Base-by-base conservation (phyloP, 1,140 invertebrate species). In the Lithobius niger region DNA sequence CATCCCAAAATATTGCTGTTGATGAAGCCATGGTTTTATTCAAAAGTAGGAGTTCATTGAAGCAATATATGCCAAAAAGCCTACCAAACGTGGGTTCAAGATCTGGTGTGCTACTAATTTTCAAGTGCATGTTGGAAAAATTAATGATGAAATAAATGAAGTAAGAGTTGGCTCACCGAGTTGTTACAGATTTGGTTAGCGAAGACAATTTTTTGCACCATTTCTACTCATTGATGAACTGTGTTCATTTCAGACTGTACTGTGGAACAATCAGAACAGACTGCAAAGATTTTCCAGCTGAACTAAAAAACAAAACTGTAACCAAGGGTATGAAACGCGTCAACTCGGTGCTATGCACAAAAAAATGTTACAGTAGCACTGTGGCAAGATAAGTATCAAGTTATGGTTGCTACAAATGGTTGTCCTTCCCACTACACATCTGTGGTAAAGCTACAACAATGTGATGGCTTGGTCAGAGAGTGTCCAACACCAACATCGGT, bases 21-120 rank as follows among this genome's bases (percentile, higher is more conserved):
- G 66, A 68, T 61, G 63, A 67, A 61, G 61, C 50, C 44, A 65
- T 67, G 62, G 54, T 67, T 10, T n/a, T 10, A 40, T 66, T 65
- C 61, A 67, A 68, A 58, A 64, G 65, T 3, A 44, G 63, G 47
- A 54, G 56, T 21, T 60, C 60, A 6, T 60, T 72, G 55, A 70
- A 69, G 61, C 68, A 74, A 60, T 75, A 73, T 60, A 67, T 67
- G 26, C 69, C 69, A 57, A 65, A 58, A 75, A 75, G 62, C 70
- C 69, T 27, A 71, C 70, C 54, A 74, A 76, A 65, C 64, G 71
- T 60, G 70, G 68, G 4, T 69, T 69, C 53, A 73, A 69, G 61
- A 54, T 71, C 44, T 74, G 70, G 68, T 4, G 60, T n/a, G n/a
- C n/a, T 47, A 66, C 62, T 52, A 61, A 69, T 52, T 74, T 72